Percentiles rank a stretch among this genome's conserved stretches.
Conservation (phyloP, 1,140 invertebrate species). For the Calliphora vicina region DNA sequence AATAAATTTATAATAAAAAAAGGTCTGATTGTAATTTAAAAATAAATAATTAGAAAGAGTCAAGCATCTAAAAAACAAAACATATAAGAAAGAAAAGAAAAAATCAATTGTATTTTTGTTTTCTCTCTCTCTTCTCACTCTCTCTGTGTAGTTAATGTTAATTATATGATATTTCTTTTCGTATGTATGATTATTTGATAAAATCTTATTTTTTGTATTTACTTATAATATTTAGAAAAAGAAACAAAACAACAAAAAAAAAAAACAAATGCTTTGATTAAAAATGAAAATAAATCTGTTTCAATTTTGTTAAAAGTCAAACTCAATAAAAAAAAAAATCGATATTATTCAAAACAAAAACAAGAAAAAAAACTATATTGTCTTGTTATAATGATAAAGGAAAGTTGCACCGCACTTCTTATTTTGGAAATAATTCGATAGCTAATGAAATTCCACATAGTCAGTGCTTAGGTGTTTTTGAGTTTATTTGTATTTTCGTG, state of each 20-base stretch:
- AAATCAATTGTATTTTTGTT: conserved; percentile 16
- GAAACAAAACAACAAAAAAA: not conserved
- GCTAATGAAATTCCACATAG: too few relatives aligned
- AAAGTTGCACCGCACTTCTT: too few relatives aligned
- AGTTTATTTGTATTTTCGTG: too few relatives aligned
- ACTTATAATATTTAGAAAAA: conserved; percentile 19
- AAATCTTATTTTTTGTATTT: conserved; percentile 31
- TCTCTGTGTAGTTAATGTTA: conserved; percentile 31
- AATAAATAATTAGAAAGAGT: not conserved
- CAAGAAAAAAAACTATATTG: not conserved
- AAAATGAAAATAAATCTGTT: not conserved
- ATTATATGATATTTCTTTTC: conserved; percentile 28
- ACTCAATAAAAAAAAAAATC: not conserved
- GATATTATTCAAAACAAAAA: not conserved
- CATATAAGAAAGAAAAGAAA: not conserved
- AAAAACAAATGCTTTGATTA: conserved; percentile 10
- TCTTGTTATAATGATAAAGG: too few relatives aligned
- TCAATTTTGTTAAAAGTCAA: not conserved
- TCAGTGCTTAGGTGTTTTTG: too few relatives aligned
- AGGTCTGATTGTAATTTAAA: conserved; percentile 33
- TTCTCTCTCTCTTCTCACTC: not conserved
- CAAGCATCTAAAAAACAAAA: conserved; percentile 16
- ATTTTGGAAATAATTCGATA: too few relatives aligned
- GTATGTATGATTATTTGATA: conserved; percentile 13
- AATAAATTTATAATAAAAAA: conserved; percentile 2